These are phyloP conservation scores for Eulemur coronatus DNA, from an alignment of 2,797 vertebrate genomes.

Conservation along the genomic window DNA sequence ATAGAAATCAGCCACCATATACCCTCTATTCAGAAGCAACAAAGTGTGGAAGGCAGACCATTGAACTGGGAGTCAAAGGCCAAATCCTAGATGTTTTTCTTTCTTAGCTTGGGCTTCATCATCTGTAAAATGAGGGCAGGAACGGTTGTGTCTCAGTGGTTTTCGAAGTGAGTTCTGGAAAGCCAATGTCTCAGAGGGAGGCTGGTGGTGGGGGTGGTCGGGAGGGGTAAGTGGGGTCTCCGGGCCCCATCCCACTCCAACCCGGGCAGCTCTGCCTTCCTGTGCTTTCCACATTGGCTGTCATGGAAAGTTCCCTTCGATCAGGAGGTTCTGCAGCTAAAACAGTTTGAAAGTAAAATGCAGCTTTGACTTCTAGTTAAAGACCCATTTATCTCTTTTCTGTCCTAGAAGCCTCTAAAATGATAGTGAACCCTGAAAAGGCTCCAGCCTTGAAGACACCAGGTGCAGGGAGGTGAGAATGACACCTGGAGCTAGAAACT, in stretches of 20 bases:
- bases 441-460: neutral
- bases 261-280: neutral
- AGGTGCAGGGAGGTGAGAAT: neutral
- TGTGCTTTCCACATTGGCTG: neutral
- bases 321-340: neutral
- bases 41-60: neutral
- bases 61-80: neutral
- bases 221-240: no score
- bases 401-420: neutral
- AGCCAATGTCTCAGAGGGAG: neutral
- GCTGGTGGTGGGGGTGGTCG: accelerated
- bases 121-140: neutral
- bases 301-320: neutral
- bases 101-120: neutral
- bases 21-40: neutral
- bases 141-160: neutral
- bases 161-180: neutral
- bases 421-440: neutral
- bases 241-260: neutral
- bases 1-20: neutral
- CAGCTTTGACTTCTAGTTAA: neutral
- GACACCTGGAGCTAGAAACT: neutral
- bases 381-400: neutral
- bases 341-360: neutral
- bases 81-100: neutral